Evolutionary conservation across 2,888 invertebrate species (phyloP), one percentile per base, ranked within the genome.

Genomic region (Metellina segmentata): DNA sequence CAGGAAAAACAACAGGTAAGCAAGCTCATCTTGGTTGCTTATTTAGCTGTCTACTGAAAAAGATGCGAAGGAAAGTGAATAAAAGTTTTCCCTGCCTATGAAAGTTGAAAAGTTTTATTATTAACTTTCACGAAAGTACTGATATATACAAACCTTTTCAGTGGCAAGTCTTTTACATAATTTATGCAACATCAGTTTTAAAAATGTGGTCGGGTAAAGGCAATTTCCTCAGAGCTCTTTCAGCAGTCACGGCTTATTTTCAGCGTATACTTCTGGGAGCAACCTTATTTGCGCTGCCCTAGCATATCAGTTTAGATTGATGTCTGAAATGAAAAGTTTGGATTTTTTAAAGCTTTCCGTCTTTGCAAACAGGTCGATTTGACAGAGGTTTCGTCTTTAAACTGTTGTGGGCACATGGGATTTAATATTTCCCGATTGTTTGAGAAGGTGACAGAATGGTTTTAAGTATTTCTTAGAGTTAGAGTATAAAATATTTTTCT

Each of bases 1-100:
- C 82, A 88, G 34, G 91, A 91, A n/a, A 91, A 91, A 91, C 19
- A 82, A 48, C 91, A 91, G 74, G 91, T 91, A 48, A 34, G 75
- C 5, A 61, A 61, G 61, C 61, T 0, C 16, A 8, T 61, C 61
- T 16, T 11, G 5, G n/a, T n/a, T 49, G 34, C 0, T 11, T 20
- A 74, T 9, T 61, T 8, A 61, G 61, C 9, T 61, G 11, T 61
- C 61, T 11, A 13, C 61, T 9, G 5, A 7, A 61, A 61, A 61
- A 61, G 11, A 61, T 61, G 5, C 61, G 13, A 61, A 61, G 61
- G 16, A 61, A 61, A 61, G 13, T 20, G 13, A 13, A 19, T 20
- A 74, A 74, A 34, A 13, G 0, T 74, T 74, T 74, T 19, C 74
- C 11, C 19, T n/a, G 70, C 16, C 19, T 16, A 70, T 11, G 19